phyloP scores from a whole-genome alignment of 2,113 vertebrate species.

The Muscicapa adusta region DNA sequence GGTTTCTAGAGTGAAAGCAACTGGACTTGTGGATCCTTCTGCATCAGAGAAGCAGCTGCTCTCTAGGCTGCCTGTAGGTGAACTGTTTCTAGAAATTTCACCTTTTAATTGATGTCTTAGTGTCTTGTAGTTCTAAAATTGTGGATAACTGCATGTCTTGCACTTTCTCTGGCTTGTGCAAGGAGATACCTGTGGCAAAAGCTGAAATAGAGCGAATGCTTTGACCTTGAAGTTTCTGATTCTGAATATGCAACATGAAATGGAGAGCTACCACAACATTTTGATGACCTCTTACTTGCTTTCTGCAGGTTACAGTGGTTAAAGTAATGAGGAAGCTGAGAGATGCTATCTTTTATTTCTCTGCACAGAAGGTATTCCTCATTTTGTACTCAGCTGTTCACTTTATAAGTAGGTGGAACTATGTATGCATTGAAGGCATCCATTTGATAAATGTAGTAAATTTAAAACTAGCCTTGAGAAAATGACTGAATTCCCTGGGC shows the following conservation, averaged over 20 bases:
- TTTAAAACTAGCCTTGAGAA: conserved; percentile 28
- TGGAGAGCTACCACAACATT: neutral
- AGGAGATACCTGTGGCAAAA: neutral
- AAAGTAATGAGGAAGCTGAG: neutral
- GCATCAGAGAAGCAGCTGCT: neutral
- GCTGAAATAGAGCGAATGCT: neutral
- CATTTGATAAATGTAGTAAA: neutral
- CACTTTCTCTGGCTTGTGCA: neutral
- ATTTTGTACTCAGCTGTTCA: neutral
- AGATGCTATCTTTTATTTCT: neutral
- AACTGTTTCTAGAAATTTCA: neutral
- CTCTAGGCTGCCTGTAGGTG: neutral
- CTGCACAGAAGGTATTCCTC: neutral
- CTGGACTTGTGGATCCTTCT: neutral
- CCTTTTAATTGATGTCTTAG: neutral
- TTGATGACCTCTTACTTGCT: neutral
- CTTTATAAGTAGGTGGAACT: neutral
- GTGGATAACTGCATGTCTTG: neutral
- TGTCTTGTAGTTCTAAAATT: neutral
- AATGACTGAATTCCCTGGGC: neutral
- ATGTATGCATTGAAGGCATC: neutral
- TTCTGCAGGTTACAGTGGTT: neutral
- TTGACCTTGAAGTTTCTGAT: neutral
- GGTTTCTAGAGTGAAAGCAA: neutral
- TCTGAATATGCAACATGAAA: neutral